Conservation (phyloP, 2,113 vertebrate species). For the Pterocles orientalis region DNA sequence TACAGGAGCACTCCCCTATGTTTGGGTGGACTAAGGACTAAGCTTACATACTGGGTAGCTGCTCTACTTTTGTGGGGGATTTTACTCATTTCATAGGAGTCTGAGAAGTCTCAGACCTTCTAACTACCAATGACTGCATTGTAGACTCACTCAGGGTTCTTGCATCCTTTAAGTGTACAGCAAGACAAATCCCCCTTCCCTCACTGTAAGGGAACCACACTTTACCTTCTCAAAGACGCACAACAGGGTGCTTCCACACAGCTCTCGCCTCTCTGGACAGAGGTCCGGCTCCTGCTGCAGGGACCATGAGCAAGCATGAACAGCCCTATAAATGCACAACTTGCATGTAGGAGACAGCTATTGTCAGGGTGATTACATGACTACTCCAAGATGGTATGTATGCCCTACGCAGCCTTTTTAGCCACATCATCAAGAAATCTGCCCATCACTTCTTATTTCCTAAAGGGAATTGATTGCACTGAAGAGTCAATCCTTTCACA, state of each 20-base stretch:
- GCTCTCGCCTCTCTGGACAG: not conserved
- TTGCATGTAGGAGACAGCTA: not conserved
- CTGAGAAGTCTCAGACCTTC: not conserved
- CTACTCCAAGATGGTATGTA: too few relatives aligned
- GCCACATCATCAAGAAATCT: not conserved
- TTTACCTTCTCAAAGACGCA: not conserved
- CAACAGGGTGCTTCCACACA: not conserved
- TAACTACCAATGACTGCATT: not conserved
- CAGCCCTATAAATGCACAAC: not conserved
- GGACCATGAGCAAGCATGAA: not conserved
- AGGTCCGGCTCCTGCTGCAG: not conserved
- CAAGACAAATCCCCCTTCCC: not conserved
- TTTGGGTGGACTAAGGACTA: not conserved
- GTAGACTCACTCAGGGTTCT: not conserved
- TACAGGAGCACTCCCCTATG: not conserved
- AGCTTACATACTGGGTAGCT: not conserved
- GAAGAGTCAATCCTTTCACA: not conserved
- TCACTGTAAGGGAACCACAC: not conserved
- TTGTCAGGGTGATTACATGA: not conserved
- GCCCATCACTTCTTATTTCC: not conserved
- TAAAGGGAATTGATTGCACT: not conserved
- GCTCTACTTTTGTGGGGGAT: accelerated
- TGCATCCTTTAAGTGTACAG: not conserved
- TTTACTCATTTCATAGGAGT: not conserved
- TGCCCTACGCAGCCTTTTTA: not conserved